phyloP scores from a whole-genome alignment of 1,140 invertebrate species.

The Euglossa dilemma region DNA sequence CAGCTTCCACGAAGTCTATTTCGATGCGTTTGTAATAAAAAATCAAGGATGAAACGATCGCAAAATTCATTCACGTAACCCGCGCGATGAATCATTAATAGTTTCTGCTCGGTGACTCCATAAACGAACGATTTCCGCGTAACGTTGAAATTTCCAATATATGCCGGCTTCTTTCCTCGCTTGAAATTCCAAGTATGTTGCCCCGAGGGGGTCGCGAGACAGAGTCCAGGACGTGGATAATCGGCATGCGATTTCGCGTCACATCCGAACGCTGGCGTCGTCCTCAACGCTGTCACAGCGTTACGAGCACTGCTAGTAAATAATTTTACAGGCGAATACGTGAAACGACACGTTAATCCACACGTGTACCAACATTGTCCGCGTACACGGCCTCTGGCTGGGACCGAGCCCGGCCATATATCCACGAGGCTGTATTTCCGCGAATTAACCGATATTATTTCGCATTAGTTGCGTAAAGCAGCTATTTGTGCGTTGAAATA shows the following conservation, averaged over 20 bases:
- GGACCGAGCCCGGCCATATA: too few species aligned
- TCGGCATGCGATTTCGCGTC: background rate
- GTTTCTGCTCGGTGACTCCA: background rate
- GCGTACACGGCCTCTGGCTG: too few species aligned
- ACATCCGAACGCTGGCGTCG: background rate
- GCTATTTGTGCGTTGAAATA: too few species aligned
- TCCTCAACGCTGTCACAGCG: background rate
- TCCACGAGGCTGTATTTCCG: too few species aligned
- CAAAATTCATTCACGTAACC: slow-evolving; percentile 10
- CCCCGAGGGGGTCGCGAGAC: too few species aligned
- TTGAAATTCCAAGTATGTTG: background rate
- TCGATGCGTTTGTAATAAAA: background rate
- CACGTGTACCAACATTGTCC: background rate
- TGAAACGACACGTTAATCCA: slow-evolving; percentile 33
- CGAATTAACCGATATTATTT: too few species aligned
- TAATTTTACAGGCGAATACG: slow-evolving; percentile 16
- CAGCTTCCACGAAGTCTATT: slow-evolving; percentile 11
- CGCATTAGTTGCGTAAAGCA: too few species aligned
- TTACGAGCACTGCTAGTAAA: slow-evolving; percentile 5
- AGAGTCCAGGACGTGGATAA: background rate
- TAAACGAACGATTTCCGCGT: background rate
- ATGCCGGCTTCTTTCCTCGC: background rate
- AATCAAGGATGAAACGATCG: slow-evolving; percentile 8
- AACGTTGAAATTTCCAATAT: background rate
- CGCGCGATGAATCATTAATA: slow-evolving; percentile 5